These are phyloP conservation scores for Malacosoma neustria DNA, from an alignment of 2,888 invertebrate genomes.

Conservation along the genomic window DNA sequence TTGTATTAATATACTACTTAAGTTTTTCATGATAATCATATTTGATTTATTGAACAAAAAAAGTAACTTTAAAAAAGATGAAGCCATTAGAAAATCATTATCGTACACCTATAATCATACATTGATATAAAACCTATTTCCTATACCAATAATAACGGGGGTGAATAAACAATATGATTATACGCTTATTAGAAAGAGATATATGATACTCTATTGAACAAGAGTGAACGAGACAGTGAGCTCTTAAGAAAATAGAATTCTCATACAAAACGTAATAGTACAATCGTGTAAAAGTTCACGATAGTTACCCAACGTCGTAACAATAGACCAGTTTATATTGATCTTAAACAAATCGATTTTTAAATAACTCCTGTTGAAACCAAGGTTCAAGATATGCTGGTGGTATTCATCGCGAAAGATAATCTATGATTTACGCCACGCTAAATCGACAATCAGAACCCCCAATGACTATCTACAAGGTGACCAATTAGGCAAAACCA, in stretches of 20 bases:
- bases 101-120: conserved; percentile 39
- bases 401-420: conserved; percentile 54
- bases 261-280: conserved; percentile 66
- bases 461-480: conserved; percentile 47
- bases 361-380: conserved; percentile 23
- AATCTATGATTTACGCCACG: conserved; percentile 71
- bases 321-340: conserved; percentile 45
- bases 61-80: conserved; percentile 14
- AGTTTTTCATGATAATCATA: too few relatives aligned
- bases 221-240: conserved; percentile 32
- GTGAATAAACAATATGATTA: conserved; percentile 68
- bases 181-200: conserved; percentile 43
- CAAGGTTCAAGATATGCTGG: conserved; percentile 35
- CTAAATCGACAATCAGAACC: conserved; percentile 61
- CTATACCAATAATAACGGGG: conserved; percentile 54
- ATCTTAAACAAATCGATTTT: conserved; percentile 34
- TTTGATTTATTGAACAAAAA: too few relatives aligned
- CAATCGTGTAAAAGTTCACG: conserved; percentile 73
- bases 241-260: conserved; percentile 70
- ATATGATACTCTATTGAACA: conserved; percentile 12
- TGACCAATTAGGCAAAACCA: conserved; percentile 56
- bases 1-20: too few relatives aligned
- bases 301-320: conserved; percentile 63
- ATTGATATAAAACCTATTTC: conserved; percentile 48
- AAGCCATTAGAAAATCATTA: conserved; percentile 20